Evolutionary conservation across 2,113 vertebrate genomes (phyloP).

Genomic region (Neodontobutis hainanensis): DNA sequence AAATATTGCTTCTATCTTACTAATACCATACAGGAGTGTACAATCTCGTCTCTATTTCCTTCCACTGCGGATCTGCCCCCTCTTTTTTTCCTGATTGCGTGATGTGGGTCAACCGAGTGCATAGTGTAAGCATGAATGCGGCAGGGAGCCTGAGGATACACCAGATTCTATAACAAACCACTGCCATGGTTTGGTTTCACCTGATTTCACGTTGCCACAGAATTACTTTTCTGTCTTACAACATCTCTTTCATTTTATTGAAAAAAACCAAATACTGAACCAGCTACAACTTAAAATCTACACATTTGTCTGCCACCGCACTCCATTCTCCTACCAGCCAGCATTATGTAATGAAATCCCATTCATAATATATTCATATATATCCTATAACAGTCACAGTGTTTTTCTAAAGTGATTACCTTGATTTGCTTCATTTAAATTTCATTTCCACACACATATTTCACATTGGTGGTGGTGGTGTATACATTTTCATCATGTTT

Average conservation of each 20-base stretch:
- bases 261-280: constrained; percentile 3
- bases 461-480: neutral
- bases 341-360: constrained; percentile 60
- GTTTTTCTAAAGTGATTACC: constrained; percentile 22
- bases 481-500: neutral
- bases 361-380: constrained; percentile 48
- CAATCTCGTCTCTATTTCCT: constrained; percentile 36
- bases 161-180: constrained; percentile 18
- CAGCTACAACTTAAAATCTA: constrained; percentile 25
- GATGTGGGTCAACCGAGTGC: constrained; percentile 69
- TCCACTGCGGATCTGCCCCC: neutral
- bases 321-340: constrained; percentile 11
- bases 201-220: neutral
- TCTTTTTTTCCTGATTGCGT: constrained; percentile 23
- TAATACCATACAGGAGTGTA: constrained; percentile 14
- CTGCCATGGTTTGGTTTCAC: neutral
- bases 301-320: constrained; percentile 29
- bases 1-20: constrained; percentile 27
- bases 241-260: too few relatives aligned
- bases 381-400: constrained; percentile 7
- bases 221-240: too few relatives aligned
- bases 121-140: constrained; percentile 53
- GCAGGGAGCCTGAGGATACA: constrained; percentile 47
- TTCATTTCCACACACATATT: neutral
- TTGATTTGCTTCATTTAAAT: constrained; percentile 17